phyloP scores from a whole-genome alignment of 2,888 invertebrate genomes.

The Crossocerus cetratus region DNA sequence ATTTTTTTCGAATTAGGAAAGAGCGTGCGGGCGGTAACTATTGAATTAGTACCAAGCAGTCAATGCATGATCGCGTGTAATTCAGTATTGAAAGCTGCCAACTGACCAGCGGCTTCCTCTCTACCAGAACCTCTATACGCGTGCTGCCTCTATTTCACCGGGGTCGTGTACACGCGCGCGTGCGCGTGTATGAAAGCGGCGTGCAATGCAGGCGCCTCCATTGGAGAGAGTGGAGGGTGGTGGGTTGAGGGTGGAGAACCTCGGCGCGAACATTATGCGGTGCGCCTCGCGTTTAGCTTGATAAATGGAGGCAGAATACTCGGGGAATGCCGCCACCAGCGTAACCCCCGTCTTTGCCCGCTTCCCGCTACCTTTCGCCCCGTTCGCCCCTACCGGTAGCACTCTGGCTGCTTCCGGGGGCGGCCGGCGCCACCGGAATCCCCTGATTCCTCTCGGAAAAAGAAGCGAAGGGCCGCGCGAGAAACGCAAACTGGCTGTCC shows the following conservation, averaged over 20 bases:
- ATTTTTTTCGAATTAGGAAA: neutral
- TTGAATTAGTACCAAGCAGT: constrained; percentile 23
- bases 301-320: constrained; percentile 51
- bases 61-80: constrained; percentile 31
- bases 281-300: constrained; percentile 56
- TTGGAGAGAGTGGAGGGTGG: constrained; percentile 8
- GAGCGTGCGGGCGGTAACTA: neutral
- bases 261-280: constrained; percentile 56
- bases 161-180: neutral
- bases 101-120: neutral
- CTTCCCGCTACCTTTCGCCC: neutral
- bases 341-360: constrained; percentile 27
- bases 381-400: neutral
- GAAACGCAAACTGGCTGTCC: neutral
- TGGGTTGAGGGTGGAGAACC: constrained; percentile 42
- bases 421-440: constrained; percentile 6
- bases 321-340: constrained; percentile 33
- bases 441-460: constrained; percentile 27
- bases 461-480: neutral
- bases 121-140: neutral
- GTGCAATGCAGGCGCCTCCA: constrained; percentile 32
- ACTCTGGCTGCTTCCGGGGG: constrained; percentile 1
- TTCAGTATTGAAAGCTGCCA: constrained; percentile 7
- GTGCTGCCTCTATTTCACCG: neutral
- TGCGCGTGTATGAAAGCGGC: constrained; percentile 10